Evolutionary conservation across 2,113 vertebrate genomes (phyloP), one percentile per base, ranked within the genome.

Genomic region (Penelope pileata): DNA sequence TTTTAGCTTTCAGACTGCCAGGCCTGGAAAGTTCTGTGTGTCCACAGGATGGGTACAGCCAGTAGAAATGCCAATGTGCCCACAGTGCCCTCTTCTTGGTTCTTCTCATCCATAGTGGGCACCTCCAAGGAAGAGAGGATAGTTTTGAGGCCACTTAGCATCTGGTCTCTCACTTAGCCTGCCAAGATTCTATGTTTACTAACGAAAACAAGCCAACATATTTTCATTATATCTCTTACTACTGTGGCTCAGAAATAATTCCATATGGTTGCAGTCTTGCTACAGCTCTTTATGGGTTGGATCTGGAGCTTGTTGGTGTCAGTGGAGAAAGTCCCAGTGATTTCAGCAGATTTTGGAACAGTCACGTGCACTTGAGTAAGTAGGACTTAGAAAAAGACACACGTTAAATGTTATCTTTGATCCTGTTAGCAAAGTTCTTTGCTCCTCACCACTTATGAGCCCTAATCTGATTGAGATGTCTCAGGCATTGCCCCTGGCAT

Each of bases 191-290:
- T 85, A 18, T 87, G 75, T 91, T 95, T 94, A 97, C 89, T 67
- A 73, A 24, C 78, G 73, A 30, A 86, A 93, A 66, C 42, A 82
- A 86, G 79, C 92, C 91, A 95, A 76, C 66, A 94, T 94, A 93
- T 95, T 96, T 96, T 91, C 2, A 1, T 66, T 81, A 2, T 94
- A 90, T 88, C 87, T 94, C 79, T 90, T 85, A 90, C 85, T 87
- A 90, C 92, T 68, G 64, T 43, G 79, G 83, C 66, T 87, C 79
- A 92, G 88, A 96, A 97, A 60, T 60, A 91, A 83, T 86, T 84
- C 94, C 95, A 86, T 96, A 88, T 96, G 96, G 72, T 88, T 87
- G 29, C 67, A 92, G 83, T 64, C 70, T 73, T 76, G 62, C 67
- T 95, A 74, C 84, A 93, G 75, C 54, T 93, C 70, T 74, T 83